Evolutionary conservation across 2,797 vertebrate species (phyloP).

Genomic region (Crocodylus rhombifer): DNA sequence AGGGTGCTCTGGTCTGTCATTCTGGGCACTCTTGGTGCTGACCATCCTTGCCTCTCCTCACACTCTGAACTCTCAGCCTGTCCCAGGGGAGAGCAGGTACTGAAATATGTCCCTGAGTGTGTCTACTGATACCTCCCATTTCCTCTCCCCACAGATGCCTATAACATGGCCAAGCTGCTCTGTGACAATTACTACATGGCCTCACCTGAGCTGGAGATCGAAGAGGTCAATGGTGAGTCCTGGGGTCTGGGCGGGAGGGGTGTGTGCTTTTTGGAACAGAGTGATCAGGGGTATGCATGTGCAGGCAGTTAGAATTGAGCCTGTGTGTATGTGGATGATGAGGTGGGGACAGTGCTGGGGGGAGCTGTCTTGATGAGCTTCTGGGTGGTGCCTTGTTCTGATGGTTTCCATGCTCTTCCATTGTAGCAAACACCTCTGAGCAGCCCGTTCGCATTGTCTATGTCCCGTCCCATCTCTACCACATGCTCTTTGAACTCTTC

Average conservation of each 20-base stretch:
- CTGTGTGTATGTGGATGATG: too few species aligned
- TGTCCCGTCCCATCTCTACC: slow-evolving; percentile 95
- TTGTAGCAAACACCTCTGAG: slow-evolving; percentile 80
- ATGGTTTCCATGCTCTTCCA: accelerated
- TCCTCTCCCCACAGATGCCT: slow-evolving; percentile 84
- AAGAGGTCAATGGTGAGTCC: slow-evolving; percentile 89
- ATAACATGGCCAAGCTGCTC: slow-evolving; percentile 92
- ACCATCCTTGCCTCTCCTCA: background rate
- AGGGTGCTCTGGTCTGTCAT: background rate
- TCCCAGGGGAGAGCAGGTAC: background rate
- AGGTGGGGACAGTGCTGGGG: too few species aligned
- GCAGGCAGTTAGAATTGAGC: background rate
- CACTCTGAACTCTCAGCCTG: background rate
- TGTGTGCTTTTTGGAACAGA: too few species aligned
- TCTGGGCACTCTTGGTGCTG: background rate
- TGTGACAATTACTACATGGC: slow-evolving; percentile 95
- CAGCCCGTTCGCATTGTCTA: slow-evolving; percentile 91
- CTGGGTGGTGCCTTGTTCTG: accelerated
- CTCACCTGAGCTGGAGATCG: slow-evolving; percentile 89
- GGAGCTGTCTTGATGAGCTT: too few species aligned
- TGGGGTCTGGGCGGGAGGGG: too few species aligned
- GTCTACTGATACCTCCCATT: background rate
- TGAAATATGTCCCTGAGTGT: background rate
- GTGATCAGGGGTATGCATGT: background rate
- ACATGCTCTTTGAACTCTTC: slow-evolving; percentile 97